Evolutionary conservation across 2,113 vertebrate species (phyloP), one percentile per base, ranked within the genome.

Genomic region (Campylomormyrus tamandua): DNA sequence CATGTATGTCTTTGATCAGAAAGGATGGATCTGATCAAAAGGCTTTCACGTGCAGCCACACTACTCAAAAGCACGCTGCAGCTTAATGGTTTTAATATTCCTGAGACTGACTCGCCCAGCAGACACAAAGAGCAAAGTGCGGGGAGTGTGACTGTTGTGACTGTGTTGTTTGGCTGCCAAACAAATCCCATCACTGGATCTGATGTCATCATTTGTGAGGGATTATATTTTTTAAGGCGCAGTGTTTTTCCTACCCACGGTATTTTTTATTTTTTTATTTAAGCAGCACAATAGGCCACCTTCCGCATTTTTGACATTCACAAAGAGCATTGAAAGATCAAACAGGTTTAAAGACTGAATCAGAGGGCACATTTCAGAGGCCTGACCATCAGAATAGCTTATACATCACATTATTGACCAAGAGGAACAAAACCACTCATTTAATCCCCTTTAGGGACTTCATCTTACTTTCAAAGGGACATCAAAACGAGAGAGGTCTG

Each of bases 361-460:
- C 74, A 83, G 56, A 89, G 52, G 17, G n/a, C 52, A 24, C 52
- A 42, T 39, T 87, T 58, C 53, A 45, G 53, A 58, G 19, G 9
- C 35, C 17, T 88, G 49, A 2, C 35, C 19, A 45, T 35, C 53
- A 42, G 24, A 56, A 31, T 10, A 62, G 89, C 35, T 83, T 24
- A 80, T 74, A 9, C 66, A 35, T 90, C 27, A 62, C 35, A 46
- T 87, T 87, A 42, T 87, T 85, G 39, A 86, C 42, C 19, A 87
- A 70, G 56, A 27, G 50, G 56, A 49, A 42, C 58, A 85, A 70
- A 90, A 87, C n/a, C 46, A 24, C 83, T 91, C 88, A 74, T 48
- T 84, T 91, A 92, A 90, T 92, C 89, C 85, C 90, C 87, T 90
- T 92, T 91, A 88, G 87, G 90, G 91, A 89, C 62, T 31, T 42